Conservation (phyloP, 2,797 vertebrate genomes). For the Sebastes minor region DNA sequence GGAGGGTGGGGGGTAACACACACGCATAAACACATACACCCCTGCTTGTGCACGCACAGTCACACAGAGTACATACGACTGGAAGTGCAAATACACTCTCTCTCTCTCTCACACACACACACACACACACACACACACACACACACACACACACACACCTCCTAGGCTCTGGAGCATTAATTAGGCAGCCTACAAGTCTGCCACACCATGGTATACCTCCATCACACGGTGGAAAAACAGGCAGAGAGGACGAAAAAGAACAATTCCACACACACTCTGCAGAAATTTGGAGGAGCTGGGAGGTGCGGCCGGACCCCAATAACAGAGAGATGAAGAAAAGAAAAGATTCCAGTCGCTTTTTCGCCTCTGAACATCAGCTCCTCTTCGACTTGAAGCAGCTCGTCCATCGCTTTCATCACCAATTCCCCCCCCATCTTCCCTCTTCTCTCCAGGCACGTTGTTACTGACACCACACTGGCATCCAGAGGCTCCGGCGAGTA, state of each 20-base stretch:
- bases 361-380: conserved; percentile 54
- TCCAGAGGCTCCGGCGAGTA: conserved; percentile 58
- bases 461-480: conserved; percentile 81
- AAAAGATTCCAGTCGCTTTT: conserved; percentile 53
- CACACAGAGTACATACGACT: conserved; percentile 44
- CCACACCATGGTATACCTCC: conserved; percentile 64
- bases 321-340: conserved; percentile 51
- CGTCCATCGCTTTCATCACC: conserved; percentile 53
- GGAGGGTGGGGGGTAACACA: neutral
- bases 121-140: neutral
- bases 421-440: conserved; percentile 14
- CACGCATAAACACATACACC: conserved; percentile 30
- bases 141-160: conserved; percentile 52
- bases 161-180: conserved; percentile 75
- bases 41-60: conserved; percentile 38
- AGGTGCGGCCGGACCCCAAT: conserved; percentile 26
- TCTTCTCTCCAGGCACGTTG: neutral
- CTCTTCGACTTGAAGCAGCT: conserved; percentile 51
- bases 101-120: neutral
- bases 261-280: conserved; percentile 14
- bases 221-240: conserved; percentile 64
- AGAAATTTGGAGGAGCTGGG: conserved; percentile 25
- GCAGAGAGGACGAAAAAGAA: conserved; percentile 38
- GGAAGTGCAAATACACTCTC: conserved; percentile 47
- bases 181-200: conserved; percentile 73